phyloP scores from a whole-genome alignment of 1,140 invertebrate species.

The Achroia grisella region DNA sequence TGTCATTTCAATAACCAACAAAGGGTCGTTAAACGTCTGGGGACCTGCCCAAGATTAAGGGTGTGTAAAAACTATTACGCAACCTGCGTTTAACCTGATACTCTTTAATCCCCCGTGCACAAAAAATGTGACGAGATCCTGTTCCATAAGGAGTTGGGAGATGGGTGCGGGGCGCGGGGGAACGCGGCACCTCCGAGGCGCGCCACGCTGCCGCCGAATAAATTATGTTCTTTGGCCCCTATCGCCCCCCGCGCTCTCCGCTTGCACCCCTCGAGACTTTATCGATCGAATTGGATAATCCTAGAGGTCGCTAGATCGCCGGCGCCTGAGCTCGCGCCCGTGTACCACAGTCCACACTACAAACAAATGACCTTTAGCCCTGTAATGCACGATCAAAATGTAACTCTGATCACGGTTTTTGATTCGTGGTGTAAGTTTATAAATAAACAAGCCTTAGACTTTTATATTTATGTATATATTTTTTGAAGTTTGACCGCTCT shows the following conservation, averaged over 20 bases:
- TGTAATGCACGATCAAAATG: constrained; percentile 9
- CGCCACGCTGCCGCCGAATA: constrained; percentile 66
- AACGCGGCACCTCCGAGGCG: constrained; percentile 36
- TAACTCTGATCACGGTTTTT: too few species aligned
- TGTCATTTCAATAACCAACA: constrained; percentile 10
- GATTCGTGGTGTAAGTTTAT: too few species aligned
- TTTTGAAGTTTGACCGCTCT: too few species aligned
- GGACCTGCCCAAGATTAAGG: constrained; percentile 37
- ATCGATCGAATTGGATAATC: constrained; percentile 58
- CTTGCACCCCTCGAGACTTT: constrained; percentile 26
- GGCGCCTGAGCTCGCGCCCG: constrained; percentile 23
- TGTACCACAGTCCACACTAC: constrained; percentile 2
- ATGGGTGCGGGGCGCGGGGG: constrained; percentile 18
- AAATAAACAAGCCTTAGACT: too few species aligned
- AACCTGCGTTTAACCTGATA: constrained; percentile 59
- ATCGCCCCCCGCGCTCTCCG: constrained; percentile 16
- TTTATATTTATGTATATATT: too few species aligned
- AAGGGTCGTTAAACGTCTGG: constrained; percentile 1
- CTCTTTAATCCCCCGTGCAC: constrained; percentile 39
- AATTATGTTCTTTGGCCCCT: constrained; percentile 41
- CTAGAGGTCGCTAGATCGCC: constrained; percentile 37
- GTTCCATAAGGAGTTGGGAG: constrained; percentile 26
- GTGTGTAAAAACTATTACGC: constrained; percentile 60
- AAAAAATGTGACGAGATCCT: constrained; percentile 50
- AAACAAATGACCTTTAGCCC: constrained; percentile 27